Evolutionary conservation across 2,888 invertebrate genomes (phyloP).

Genomic region (Eupithecia subfuscata): DNA sequence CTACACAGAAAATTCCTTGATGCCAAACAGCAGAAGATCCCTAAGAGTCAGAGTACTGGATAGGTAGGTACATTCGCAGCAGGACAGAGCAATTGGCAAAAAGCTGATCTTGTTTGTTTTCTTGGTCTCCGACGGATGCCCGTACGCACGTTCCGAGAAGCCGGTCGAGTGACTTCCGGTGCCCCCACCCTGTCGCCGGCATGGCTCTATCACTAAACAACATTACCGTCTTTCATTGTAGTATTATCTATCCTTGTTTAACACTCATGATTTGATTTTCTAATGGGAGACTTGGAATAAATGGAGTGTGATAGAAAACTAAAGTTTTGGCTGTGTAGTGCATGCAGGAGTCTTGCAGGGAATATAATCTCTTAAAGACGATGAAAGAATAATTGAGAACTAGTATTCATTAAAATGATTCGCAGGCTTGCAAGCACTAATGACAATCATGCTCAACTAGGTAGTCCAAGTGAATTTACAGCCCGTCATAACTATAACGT

Average conservation of each 20-base stretch:
- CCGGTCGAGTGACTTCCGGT: constrained; percentile 71
- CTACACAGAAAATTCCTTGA: not conserved
- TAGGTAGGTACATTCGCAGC: not conserved
- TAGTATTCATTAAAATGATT: not conserved
- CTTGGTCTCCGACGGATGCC: constrained; percentile 57
- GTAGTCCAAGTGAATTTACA: constrained; percentile 16
- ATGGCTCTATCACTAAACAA: constrained; percentile 17
- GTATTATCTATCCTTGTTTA: not conserved
- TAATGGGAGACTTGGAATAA: not conserved
- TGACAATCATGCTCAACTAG: not conserved
- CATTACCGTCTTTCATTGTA: not conserved
- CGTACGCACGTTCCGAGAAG: constrained; percentile 65
- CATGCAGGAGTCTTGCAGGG: not conserved
- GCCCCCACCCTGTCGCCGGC: constrained; percentile 54
- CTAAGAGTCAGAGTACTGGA: not conserved
- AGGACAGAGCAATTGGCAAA: constrained; percentile 41
- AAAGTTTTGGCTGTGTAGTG: not conserved
- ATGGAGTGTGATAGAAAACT: not conserved
- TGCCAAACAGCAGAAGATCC: not conserved
- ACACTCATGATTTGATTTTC: not conserved
- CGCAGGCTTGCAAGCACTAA: not conserved
- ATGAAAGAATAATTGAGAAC: not conserved
- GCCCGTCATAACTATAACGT: constrained; percentile 16
- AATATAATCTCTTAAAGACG: not conserved
- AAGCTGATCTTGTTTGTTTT: constrained; percentile 47